phyloP scores from a whole-genome alignment of 1,140 invertebrate genomes.

The Dendrolimus kikuchii region DNA sequence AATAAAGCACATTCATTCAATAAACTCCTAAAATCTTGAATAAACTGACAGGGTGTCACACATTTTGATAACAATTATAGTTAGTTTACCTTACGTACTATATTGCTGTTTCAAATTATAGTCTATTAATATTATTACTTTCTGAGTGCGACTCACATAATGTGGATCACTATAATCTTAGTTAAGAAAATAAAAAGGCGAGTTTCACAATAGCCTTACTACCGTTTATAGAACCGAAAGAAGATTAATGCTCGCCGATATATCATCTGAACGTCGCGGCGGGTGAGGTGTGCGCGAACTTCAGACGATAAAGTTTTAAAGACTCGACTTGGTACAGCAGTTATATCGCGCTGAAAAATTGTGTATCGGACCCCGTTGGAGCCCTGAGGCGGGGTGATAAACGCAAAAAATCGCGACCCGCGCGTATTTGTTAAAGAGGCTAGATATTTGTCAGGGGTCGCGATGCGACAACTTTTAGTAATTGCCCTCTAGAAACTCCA shows the following conservation, averaged over 20 bases:
- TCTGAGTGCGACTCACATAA: background rate
- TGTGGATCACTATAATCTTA: constrained; percentile 19
- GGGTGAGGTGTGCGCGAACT: constrained; percentile 38
- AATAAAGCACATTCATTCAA: no score
- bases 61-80: no score
- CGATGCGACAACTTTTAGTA: constrained; percentile 50
- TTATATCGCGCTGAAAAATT: constrained; percentile 66
- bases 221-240: constrained; percentile 34
- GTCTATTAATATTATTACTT: background rate
- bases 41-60: no score
- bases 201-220: constrained; percentile 26
- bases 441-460: constrained; percentile 57
- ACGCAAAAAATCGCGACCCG: constrained; percentile 44
- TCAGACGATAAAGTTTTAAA: constrained; percentile 66
- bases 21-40: no score
- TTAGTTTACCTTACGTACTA: no score
- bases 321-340: constrained; percentile 49
- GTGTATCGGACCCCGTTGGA: constrained; percentile 44
- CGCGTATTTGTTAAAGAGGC: constrained; percentile 57
- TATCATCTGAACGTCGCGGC: constrained; percentile 49
- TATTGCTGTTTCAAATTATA: no score
- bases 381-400: constrained; percentile 57
- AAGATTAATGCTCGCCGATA: constrained; percentile 57
- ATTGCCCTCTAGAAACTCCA: constrained; percentile 38
- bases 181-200: constrained; percentile 11